Conservation (phyloP, 2,113 vertebrate genomes). For the Centrocercus urophasianus region DNA sequence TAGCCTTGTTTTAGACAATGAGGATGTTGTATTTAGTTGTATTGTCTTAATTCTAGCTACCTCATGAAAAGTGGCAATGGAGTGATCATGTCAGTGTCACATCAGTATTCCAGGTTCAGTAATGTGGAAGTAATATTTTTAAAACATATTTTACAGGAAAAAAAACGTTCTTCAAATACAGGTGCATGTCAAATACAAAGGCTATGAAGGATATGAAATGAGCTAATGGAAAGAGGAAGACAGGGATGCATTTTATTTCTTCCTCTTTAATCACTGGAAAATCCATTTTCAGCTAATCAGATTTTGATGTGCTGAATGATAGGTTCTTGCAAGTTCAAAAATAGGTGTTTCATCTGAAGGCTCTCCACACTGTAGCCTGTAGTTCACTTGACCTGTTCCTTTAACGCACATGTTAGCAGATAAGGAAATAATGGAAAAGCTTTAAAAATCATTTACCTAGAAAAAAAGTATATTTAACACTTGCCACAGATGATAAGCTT, state of each 20-base stretch:
- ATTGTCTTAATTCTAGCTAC: neutral
- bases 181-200: neutral
- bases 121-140: constrained; percentile 37
- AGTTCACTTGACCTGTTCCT: neutral
- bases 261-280: constrained; percentile 30
- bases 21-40: neutral
- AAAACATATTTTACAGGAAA: constrained; percentile 19
- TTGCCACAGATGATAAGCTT: neutral
- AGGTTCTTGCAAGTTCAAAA: neutral
- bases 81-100: neutral
- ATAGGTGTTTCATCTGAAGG: neutral
- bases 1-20: neutral
- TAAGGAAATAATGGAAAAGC: neutral
- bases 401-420: neutral
- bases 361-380: neutral
- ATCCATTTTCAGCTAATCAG: constrained; percentile 25
- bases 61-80: neutral
- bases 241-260: neutral
- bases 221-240: constrained; percentile 2
- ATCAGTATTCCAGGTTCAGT: neutral
- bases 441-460: neutral
- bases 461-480: neutral
- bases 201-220: neutral
- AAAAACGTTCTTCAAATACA: neutral
- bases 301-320: neutral